Percentiles rank a stretch among this genome's conserved stretches.
Conservation (phyloP, 2,888 invertebrate species). For the Agrypnus murinus region DNA sequence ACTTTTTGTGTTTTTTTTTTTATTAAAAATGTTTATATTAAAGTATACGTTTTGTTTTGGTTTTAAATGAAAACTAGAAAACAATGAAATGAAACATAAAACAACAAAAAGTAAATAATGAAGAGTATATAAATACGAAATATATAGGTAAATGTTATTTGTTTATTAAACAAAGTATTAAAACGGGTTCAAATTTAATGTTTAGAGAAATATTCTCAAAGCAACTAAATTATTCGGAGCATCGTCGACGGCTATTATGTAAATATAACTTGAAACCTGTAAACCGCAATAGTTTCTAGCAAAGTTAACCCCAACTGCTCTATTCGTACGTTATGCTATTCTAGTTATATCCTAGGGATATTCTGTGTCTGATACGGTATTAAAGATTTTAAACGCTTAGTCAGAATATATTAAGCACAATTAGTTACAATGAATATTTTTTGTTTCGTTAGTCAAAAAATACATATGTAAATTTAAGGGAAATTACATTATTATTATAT, state of each 20-base stretch:
- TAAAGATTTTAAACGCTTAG: constrained; percentile 3
- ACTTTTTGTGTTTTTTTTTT: no score
- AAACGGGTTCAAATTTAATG: constrained; percentile 11
- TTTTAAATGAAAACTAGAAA: no score
- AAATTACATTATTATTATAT: no score
- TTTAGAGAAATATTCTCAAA: not conserved
- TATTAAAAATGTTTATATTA: no score
- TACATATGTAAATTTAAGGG: no score
- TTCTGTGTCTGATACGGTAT: constrained; percentile 15
- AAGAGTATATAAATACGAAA: not conserved
- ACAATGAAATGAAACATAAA: no score
- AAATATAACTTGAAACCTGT: constrained; percentile 35
- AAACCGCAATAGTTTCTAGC: constrained; percentile 33
- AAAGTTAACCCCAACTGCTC: constrained; percentile 34
- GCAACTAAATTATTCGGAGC: constrained; percentile 21
- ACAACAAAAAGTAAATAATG: not conserved
- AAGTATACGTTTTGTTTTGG: no score
- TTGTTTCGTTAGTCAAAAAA: no score
- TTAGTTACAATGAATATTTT: no score
- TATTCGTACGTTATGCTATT: constrained; percentile 30
- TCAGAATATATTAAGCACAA: no score
- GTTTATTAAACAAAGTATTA: not conserved
- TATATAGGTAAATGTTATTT: not conserved
- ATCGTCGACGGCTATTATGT: constrained; percentile 28
- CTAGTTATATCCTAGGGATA: constrained; percentile 34